A percentile compares a stretch with the other conserved stretches of the same genome.
These are phyloP conservation scores for Dasyurus viverrinus DNA, from an alignment of 2,113 vertebrate genomes.

Conservation along the genomic window DNA sequence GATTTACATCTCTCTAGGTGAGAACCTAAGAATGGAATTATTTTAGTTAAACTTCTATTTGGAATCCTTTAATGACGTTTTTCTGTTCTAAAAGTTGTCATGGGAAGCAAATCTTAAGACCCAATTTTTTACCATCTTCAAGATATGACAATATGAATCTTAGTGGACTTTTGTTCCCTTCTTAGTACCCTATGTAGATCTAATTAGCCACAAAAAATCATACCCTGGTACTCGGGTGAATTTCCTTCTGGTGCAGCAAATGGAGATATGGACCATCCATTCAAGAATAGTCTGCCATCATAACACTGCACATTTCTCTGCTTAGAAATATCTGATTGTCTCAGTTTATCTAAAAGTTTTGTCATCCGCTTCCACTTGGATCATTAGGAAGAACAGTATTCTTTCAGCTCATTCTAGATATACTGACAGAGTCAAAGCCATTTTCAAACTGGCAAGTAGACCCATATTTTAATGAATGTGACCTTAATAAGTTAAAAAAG, in stretches of 20 bases:
- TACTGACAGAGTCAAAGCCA: not conserved
- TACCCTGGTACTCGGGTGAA: not conserved
- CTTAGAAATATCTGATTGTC: not conserved
- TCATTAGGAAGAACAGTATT: not conserved
- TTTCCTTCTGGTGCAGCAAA: conserved; percentile 20
- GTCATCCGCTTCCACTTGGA: conserved; percentile 1
- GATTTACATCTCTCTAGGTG: not conserved
- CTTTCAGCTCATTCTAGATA: not conserved
- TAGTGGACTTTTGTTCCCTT: conserved; percentile 17
- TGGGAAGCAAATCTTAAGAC: conserved; percentile 31
- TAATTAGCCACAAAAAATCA: not conserved
- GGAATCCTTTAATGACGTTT: not conserved
- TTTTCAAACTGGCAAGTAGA: not conserved
- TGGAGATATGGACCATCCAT: not conserved
- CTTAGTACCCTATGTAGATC: not conserved
- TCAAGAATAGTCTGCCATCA: conserved; percentile 1
- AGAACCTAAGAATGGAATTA: conserved; percentile 21
- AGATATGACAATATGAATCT: not conserved
- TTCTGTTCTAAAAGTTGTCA: conserved; percentile 17
- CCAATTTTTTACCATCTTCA: not conserved
- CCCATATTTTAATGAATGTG: not conserved
- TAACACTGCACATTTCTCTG: not conserved
- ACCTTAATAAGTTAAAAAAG: not conserved
- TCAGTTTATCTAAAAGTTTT: not conserved
- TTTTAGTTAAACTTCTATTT: not conserved